These are phyloP conservation scores for Scarus forsteni DNA, from an alignment of 2,797 vertebrate species.

Conservation along the genomic window DNA sequence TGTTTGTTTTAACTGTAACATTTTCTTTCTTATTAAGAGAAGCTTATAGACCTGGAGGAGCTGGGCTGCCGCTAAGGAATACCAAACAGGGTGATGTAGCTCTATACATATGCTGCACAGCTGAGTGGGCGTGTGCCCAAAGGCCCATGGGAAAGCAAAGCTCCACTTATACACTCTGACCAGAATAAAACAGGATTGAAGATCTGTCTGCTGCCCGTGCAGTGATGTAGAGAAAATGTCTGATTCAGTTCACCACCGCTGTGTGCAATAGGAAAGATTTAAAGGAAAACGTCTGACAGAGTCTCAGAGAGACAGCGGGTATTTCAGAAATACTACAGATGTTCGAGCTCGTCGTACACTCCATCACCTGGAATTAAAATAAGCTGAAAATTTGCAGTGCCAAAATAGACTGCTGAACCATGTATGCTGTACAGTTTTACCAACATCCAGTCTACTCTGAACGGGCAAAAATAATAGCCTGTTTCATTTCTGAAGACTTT, in stretches of 20 bases:
- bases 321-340: not conserved
- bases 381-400: no score
- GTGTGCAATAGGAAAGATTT: conserved; percentile 34
- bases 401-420: no score
- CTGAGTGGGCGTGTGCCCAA: conserved; percentile 68
- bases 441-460: no score
- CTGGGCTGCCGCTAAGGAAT: conserved; percentile 55
- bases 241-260: conserved; percentile 48
- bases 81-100: conserved; percentile 40
- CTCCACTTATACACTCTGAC: conserved; percentile 54
- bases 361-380: no score
- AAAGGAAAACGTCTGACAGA: conserved; percentile 45
- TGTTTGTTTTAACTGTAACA: conserved; percentile 2
- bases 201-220: conserved; percentile 58
- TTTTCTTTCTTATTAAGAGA: conserved; percentile 32
- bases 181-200: conserved; percentile 53
- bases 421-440: no score
- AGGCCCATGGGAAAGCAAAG: conserved; percentile 61
- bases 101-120: conserved; percentile 66
- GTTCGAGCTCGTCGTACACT: no score
- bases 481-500: no score
- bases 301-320: conserved; percentile 20
- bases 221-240: conserved; percentile 48
- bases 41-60: conserved; percentile 30
- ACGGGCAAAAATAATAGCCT: no score